Percentiles rank a stretch among this genome's conserved stretches.
phyloP scores from a whole-genome alignment of 2,113 vertebrate species.

The Camelus dromedarius region DNA sequence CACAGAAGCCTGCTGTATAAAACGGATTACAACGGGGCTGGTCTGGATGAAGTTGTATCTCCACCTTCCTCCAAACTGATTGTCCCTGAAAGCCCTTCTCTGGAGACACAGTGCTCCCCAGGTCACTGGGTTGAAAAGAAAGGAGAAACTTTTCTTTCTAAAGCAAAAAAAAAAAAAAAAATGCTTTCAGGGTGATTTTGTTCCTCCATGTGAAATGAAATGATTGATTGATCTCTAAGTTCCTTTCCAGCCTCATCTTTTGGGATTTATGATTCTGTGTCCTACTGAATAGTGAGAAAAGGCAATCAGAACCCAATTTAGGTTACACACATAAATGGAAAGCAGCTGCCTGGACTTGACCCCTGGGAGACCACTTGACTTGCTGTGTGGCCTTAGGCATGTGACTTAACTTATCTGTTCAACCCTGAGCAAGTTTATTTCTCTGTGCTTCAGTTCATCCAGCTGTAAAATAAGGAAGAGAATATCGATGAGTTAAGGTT shows the following conservation, averaged over 20 bases:
- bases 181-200: background rate
- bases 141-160: background rate
- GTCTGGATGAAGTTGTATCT: background rate
- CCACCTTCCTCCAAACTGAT: background rate
- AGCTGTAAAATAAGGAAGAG: background rate
- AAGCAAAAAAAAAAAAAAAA: background rate
- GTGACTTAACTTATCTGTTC: background rate
- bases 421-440: background rate
- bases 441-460: background rate
- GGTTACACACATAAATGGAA: background rate
- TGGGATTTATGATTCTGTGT: background rate
- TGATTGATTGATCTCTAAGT: background rate
- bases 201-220: background rate
- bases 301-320: background rate
- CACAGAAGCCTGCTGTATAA: background rate
- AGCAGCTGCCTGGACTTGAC: background rate
- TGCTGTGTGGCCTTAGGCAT: background rate
- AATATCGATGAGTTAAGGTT: background rate
- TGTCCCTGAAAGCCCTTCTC: background rate
- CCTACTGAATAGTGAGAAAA: background rate
- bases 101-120: background rate
- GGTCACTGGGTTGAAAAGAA: background rate
- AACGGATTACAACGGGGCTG: background rate
- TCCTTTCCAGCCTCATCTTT: conserved; percentile 3
- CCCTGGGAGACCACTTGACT: background rate